phyloP scores from a whole-genome alignment of 1,140 invertebrate genomes.

The Druon quercuslanigerum region DNA sequence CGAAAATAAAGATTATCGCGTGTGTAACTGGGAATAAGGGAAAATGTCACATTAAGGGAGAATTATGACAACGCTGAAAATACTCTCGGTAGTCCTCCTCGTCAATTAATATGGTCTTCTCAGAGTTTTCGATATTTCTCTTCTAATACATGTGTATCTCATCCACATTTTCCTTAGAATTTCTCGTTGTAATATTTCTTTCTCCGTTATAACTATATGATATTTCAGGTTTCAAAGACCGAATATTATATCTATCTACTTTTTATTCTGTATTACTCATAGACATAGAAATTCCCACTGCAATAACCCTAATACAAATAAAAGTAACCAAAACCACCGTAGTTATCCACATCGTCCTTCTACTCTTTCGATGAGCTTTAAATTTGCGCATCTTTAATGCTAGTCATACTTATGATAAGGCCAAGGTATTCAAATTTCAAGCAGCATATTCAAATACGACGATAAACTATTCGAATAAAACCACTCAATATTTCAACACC shows the following conservation, averaged over 20 bases:
- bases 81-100: conserved; percentile 57
- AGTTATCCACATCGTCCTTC: neutral
- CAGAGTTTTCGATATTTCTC: conserved; percentile 36
- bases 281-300: neutral
- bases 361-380: neutral
- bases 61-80: conserved; percentile 66
- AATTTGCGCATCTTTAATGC: neutral
- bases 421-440: conserved; percentile 5
- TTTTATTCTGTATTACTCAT: neutral
- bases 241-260: too few species aligned
- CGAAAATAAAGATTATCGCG: conserved; percentile 65
- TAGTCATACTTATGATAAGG: conserved; percentile 5
- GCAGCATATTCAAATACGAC: conserved; percentile 1
- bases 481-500: conserved; percentile 6
- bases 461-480: conserved; percentile 11
- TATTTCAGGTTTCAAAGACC: neutral
- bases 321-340: neutral
- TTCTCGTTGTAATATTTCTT: neutral
- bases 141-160: conserved; percentile 6
- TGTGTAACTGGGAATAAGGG: conserved; percentile 49
- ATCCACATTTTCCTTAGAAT: neutral
- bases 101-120: conserved; percentile 69
- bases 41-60: conserved; percentile 71
- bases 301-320: neutral
- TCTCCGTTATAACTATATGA: neutral